Percentiles rank a stretch among this genome's conserved stretches.
Conservation (phyloP, 1,140 invertebrate genomes). For the Hydropsyche tenuis region DNA sequence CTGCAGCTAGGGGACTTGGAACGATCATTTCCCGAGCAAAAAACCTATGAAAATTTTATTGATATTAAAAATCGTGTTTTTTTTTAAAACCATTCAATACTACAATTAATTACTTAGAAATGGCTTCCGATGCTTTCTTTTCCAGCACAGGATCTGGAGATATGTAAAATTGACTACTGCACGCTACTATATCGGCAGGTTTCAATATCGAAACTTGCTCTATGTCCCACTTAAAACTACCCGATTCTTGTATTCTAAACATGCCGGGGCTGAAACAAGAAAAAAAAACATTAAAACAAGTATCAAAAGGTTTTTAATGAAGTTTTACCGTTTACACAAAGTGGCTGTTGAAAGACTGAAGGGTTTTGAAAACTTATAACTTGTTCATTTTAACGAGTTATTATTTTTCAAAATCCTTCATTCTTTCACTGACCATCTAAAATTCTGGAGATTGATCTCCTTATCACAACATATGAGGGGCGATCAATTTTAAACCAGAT, state of each 20-base stretch:
- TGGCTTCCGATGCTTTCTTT: constrained; percentile 59
- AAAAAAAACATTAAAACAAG: neutral
- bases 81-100: no score
- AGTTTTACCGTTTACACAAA: no score
- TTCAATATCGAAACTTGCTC: constrained; percentile 58
- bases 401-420: no score
- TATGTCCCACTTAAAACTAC: constrained; percentile 60
- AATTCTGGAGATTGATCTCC: no score
- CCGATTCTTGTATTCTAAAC: constrained; percentile 59
- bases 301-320: neutral
- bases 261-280: constrained; percentile 57
- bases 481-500: no score
- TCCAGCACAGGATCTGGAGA: constrained; percentile 60
- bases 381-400: no score
- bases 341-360: no score
- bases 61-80: no score
- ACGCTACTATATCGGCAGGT: constrained; percentile 59
- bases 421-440: no score
- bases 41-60: constrained; percentile 53
- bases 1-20: constrained; percentile 59
- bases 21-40: constrained; percentile 61
- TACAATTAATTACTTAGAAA: constrained; percentile 59
- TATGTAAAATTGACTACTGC: constrained; percentile 62
- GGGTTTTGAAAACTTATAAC: no score
- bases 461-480: no score